phyloP scores from a whole-genome alignment of 2,113 vertebrate species.

The Leptosomus discolor region DNA sequence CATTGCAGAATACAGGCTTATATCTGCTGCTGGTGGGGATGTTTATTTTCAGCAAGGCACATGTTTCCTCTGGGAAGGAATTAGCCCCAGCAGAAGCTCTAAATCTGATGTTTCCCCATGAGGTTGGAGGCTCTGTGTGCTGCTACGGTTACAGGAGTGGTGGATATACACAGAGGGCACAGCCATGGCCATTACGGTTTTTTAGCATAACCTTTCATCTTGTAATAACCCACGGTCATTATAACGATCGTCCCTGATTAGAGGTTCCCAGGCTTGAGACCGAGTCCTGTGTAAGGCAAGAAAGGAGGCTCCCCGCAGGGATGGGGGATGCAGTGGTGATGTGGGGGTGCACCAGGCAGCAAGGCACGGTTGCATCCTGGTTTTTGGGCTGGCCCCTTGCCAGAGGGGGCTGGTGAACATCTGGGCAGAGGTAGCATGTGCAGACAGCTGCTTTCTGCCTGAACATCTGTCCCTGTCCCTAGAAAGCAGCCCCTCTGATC shows the following conservation, averaged over 20 bases:
- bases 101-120: background rate
- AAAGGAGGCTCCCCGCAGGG: rapidly evolving
- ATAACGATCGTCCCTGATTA: too few relatives aligned
- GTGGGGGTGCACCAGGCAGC: background rate
- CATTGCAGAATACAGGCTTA: background rate
- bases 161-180: rapidly evolving
- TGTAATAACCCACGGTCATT: background rate
- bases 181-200: rapidly evolving
- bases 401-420: background rate
- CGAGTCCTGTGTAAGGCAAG: rapidly evolving
- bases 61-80: background rate
- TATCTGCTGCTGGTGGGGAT: background rate
- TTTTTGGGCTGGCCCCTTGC: background rate
- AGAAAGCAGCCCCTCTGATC: background rate
- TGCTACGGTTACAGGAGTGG: background rate
- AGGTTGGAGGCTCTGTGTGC: background rate
- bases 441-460: background rate
- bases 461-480: background rate
- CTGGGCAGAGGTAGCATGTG: background rate
- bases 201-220: background rate
- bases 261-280: background rate
- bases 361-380: background rate
- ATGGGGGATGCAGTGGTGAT: background rate
- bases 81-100: background rate
- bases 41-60: background rate